These are phyloP conservation scores for Protosalanx chinensis DNA, from an alignment of 2,797 vertebrate species.

Conservation along the genomic window DNA sequence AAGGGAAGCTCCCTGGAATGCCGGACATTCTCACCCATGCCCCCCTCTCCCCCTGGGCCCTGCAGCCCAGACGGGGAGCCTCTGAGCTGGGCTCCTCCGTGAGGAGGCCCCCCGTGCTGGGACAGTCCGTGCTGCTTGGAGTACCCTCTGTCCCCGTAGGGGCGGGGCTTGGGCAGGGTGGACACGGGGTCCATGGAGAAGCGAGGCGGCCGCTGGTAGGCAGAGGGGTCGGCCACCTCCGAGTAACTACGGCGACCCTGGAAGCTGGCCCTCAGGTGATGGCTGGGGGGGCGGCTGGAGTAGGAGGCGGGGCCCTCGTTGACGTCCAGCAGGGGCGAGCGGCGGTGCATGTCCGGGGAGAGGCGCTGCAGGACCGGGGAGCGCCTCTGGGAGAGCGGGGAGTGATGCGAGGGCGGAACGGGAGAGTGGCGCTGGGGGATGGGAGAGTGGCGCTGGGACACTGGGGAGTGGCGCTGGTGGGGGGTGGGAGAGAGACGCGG, in stretches of 20 bases:
- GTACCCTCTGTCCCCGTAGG: slow-evolving; percentile 81
- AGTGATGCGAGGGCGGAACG: slow-evolving; percentile 77
- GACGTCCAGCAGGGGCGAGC: slow-evolving; percentile 77
- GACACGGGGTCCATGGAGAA: slow-evolving; percentile 87
- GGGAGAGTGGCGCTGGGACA: slow-evolving; percentile 78
- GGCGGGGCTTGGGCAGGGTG: slow-evolving; percentile 89
- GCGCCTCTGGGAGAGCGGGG: slow-evolving; percentile 78
- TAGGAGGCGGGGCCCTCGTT: slow-evolving; percentile 77
- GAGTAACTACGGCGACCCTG: slow-evolving; percentile 95
- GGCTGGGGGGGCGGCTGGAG: slow-evolving; percentile 84
- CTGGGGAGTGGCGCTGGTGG: slow-evolving; percentile 83
- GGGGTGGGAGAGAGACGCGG: slow-evolving; percentile 84
- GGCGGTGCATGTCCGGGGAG: slow-evolving; percentile 81
- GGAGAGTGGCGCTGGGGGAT: slow-evolving; percentile 83
- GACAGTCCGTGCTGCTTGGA: slow-evolving; percentile 48
- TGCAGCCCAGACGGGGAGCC: slow-evolving; percentile 66
- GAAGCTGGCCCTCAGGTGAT: slow-evolving; percentile 91
- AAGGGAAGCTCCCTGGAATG: slow-evolving; percentile 78
- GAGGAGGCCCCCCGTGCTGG: slow-evolving; percentile 68
- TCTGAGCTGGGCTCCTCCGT: slow-evolving; percentile 65
- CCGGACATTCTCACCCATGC: slow-evolving; percentile 65
- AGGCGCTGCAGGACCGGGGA: slow-evolving; percentile 80
- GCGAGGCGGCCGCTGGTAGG: slow-evolving; percentile 83
- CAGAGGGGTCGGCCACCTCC: slow-evolving; percentile 86
- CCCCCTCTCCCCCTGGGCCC: slow-evolving; percentile 60